Base-by-base conservation (phyloP, 35 echinoderm and acorn worm genomes). In the Patiria miniata region DNA sequence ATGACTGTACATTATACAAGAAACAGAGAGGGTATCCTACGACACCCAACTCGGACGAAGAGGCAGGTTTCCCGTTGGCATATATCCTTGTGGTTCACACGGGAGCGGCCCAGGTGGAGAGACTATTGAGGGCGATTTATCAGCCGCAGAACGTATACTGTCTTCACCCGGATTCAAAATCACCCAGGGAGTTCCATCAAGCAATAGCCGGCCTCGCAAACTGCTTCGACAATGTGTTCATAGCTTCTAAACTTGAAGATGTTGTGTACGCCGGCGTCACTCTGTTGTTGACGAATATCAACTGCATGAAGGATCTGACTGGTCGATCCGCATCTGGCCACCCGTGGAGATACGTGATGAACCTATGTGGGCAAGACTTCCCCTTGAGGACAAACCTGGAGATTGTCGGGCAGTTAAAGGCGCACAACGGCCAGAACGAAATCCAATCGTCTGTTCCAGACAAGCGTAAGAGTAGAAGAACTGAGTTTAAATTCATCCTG, bases 301-400 rank as follows among this genome's bases (percentile, higher is more conserved):
- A 92, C 44, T 95, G 93, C 42, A 95, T 95, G 93, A 56, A 54
- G 5, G 93, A 95, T 39, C 44, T 95, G 17, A 40, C 37, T 1
- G 44, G 51, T 18, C 86, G 33, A 17, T 39, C 22, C 3, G 26
- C 40, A 21, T 76, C 61, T 26, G 36, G 7, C 1, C 26, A 30
- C 10, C 23, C 32, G 1, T 95, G 93, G 93, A 88, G 55, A 61
- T 95, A 95, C 36, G 57, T 84, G 17, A 84, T 95, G 18, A 95
- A 95, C 39, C 90, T 95, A 0, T 88, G 85, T 39, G 85, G 90
- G 18, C 79, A 88, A 40, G 93, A 95, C 47, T 95, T 95, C 55
- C 93, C 93, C 19, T 37, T 95, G 68, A 95, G 92, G 59, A 95
- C 93, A 0, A 95, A 95, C 37, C 51, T 95, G 8, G 93, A 95